Evolutionary conservation across 2,888 invertebrate species (phyloP).

Genomic region (Caenorhabditis macrosperma): DNA sequence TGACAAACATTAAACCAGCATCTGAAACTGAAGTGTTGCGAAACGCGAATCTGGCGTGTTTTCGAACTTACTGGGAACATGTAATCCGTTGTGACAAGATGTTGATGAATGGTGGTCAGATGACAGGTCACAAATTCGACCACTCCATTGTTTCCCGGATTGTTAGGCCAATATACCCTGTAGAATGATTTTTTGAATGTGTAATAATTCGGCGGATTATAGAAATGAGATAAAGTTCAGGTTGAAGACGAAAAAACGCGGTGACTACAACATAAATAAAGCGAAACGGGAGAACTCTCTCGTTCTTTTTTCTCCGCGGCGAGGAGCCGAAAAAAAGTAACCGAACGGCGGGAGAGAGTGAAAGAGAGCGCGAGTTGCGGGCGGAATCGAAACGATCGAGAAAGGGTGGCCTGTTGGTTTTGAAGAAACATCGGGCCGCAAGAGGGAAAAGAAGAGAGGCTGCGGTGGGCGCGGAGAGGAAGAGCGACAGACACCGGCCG

Average conservation of each 20-base stretch:
- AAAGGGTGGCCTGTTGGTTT: constrained; percentile 23
- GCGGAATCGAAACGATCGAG: constrained; percentile 14
- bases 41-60: no score
- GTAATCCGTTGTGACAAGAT: constrained; percentile 25
- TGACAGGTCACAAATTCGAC: constrained; percentile 20
- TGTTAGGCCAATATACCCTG: constrained; percentile 51
- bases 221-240: constrained; percentile 9
- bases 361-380: constrained; percentile 23
- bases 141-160: constrained; percentile 29
- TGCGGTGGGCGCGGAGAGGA: constrained; percentile 1
- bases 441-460: constrained; percentile 23
- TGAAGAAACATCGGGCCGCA: constrained; percentile 33
- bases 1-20: constrained; percentile 42
- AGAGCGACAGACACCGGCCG: constrained; percentile 12
- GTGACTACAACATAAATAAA: constrained; percentile 25
- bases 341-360: constrained; percentile 28
- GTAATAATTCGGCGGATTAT: constrained; percentile 1
- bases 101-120: constrained; percentile 21
- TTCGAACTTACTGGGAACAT: constrained; percentile 5
- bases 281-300: constrained; percentile 16
- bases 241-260: constrained; percentile 29
- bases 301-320: not conserved
- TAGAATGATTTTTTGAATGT: not conserved
- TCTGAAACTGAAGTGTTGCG: constrained; percentile 9
- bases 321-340: constrained; percentile 15